Conservation (phyloP, 2,888 invertebrate genomes). For the Drosophila anomelani region DNA sequence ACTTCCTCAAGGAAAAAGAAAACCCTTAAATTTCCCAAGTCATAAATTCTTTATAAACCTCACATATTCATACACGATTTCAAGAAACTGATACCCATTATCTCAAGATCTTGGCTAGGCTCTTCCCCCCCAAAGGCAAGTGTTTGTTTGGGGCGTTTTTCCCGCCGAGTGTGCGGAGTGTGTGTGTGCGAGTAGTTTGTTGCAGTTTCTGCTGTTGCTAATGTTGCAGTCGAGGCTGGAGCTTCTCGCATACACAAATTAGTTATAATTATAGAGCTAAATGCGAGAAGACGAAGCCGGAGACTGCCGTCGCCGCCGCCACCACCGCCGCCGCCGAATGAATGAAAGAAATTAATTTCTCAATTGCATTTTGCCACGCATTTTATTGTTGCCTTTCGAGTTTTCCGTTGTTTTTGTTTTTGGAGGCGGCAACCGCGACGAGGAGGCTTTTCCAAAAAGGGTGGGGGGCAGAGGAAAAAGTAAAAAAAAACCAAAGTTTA, state of each 20-base stretch:
- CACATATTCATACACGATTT: background rate
- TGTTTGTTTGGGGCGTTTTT: slow-evolving; percentile 74
- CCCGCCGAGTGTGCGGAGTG: slow-evolving; percentile 16
- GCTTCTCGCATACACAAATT: slow-evolving; percentile 73
- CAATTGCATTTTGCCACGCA: slow-evolving; percentile 79
- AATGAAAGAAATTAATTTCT: slow-evolving; percentile 79
- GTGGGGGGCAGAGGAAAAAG: background rate
- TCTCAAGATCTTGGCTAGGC: slow-evolving; percentile 8
- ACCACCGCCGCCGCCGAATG: slow-evolving; percentile 44
- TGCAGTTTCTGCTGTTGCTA: slow-evolving; percentile 23
- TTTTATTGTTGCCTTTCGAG: slow-evolving; percentile 63
- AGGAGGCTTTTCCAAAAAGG: slow-evolving; percentile 22
- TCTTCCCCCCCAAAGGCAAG: slow-evolving; percentile 48
- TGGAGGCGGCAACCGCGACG: slow-evolving; percentile 60
- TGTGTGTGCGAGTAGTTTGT: slow-evolving; percentile 41
- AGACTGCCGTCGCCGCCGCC: slow-evolving; percentile 8
- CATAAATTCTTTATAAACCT: slow-evolving; percentile 1
- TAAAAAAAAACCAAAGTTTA: slow-evolving; percentile 4
- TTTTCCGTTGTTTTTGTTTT: slow-evolving; percentile 41
- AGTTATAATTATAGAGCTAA: slow-evolving; percentile 80
- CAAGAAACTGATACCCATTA: slow-evolving; percentile 14
- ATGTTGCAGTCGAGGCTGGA: slow-evolving; percentile 36
- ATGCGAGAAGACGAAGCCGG: slow-evolving; percentile 61
- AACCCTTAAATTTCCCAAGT: background rate
- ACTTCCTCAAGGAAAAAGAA: background rate